Conservation (phyloP, 1,140 invertebrate genomes). For the Macrobrachium nipponense region DNA sequence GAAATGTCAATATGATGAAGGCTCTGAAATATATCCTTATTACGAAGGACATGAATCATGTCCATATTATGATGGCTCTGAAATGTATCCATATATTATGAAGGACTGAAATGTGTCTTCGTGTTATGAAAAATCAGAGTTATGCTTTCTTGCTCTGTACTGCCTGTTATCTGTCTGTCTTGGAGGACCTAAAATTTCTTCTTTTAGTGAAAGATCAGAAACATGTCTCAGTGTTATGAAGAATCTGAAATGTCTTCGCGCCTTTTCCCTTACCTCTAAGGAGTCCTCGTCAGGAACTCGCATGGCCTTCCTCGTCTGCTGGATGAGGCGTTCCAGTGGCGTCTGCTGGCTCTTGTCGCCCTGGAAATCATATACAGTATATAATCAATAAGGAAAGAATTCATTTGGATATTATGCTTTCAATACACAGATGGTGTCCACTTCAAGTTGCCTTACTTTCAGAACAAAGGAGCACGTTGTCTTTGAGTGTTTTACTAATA, state of each 20-base stretch:
- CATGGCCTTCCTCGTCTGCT: conserved; percentile 41
- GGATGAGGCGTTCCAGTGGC: conserved; percentile 31
- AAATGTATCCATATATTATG: no score
- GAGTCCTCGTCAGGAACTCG: conserved; percentile 33
- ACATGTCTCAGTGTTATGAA: background rate
- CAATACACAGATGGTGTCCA: background rate
- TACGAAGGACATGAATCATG: no score
- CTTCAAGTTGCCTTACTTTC: background rate
- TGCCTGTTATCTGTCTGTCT: no score
- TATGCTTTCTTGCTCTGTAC: no score
- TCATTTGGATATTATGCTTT: background rate
- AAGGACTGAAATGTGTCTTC: no score
- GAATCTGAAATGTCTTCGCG: background rate
- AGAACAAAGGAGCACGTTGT: no score
- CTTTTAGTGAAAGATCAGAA: background rate
- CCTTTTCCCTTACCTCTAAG: conserved; percentile 26
- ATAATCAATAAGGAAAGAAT: background rate
- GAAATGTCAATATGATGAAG: no score
- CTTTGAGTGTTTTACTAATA: no score
- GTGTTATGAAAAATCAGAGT: no score
- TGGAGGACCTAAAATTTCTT: background rate
- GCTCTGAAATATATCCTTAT: no score
- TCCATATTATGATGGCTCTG: no score
- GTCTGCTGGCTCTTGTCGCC: conserved; percentile 21
- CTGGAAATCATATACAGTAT: background rate